Evolutionary conservation across 2,888 invertebrate species (phyloP).

Genomic region (Agrochola circellaris): DNA sequence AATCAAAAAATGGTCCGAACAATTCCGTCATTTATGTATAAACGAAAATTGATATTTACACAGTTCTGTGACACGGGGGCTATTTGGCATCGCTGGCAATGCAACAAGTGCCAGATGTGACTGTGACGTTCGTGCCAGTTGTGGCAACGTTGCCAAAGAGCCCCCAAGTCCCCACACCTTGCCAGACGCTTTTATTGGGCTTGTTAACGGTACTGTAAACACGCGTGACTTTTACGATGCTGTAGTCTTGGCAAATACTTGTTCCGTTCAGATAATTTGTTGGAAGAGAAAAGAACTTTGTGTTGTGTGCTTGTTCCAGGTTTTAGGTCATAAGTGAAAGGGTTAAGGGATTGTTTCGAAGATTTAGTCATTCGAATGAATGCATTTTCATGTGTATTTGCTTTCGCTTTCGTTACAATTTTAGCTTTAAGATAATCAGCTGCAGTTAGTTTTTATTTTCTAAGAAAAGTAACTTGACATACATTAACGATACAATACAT

Average conservation of each 20-base stretch:
- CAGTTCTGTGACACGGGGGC: constrained; percentile 36
- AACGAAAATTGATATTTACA: constrained; percentile 62
- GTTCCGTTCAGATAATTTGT: constrained; percentile 71
- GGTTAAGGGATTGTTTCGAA: background rate
- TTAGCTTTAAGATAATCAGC: background rate
- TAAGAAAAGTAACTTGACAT: background rate
- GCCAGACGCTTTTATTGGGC: constrained; percentile 75
- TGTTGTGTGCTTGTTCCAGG: constrained; percentile 15
- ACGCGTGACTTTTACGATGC: constrained; percentile 77
- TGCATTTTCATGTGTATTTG: background rate
- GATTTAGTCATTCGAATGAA: background rate
- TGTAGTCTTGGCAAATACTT: constrained; percentile 76
- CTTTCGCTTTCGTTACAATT: background rate
- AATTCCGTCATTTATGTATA: constrained; percentile 27
- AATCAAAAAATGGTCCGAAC: constrained; percentile 26
- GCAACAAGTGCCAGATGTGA: constrained; percentile 77
- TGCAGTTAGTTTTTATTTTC: background rate
- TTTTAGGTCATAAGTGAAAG: constrained; percentile 8
- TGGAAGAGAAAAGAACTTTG: constrained; percentile 48
- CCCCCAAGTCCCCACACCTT: constrained; percentile 61
- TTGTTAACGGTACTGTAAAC: constrained; percentile 80
- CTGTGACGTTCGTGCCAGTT: constrained; percentile 69
- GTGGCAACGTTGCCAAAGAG: constrained; percentile 64
- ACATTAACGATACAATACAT: background rate
- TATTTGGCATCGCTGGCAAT: constrained; percentile 69